Conservation (phyloP, 1,140 invertebrate genomes). For the Drosophila neocordata region DNA sequence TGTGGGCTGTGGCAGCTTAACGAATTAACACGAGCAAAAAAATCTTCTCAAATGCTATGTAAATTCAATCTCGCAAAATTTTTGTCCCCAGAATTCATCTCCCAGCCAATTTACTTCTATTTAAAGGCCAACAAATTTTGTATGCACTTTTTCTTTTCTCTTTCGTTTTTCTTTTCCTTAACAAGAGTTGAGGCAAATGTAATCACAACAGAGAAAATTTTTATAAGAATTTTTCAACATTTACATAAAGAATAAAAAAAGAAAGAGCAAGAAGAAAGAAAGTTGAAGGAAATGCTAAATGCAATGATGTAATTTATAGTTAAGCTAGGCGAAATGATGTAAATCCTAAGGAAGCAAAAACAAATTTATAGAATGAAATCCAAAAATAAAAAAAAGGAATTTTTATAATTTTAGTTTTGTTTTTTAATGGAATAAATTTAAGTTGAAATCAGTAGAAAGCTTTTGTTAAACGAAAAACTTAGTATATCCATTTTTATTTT, state of each 20-base stretch:
- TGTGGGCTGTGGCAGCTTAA: slow-evolving; percentile 24
- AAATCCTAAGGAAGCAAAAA: not conserved
- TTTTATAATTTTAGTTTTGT: too few species aligned
- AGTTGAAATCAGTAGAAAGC: too few species aligned
- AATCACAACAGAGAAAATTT: slow-evolving; percentile 42
- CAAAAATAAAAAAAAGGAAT: too few species aligned
- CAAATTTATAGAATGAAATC: not conserved
- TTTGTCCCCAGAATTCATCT: not conserved
- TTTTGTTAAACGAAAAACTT: too few species aligned
- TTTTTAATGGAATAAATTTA: too few species aligned
- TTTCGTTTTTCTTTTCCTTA: slow-evolving; percentile 18
- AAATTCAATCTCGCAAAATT: not conserved
- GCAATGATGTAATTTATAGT: slow-evolving; percentile 24
- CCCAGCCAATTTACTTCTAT: slow-evolving; percentile 1
- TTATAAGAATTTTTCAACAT: slow-evolving; percentile 51
- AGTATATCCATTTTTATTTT: too few species aligned
- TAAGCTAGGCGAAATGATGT: not conserved
- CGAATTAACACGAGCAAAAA: slow-evolving; percentile 37
- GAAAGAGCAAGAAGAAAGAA: not conserved
- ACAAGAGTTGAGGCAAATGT: slow-evolving; percentile 46
- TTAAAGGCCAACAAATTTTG: not conserved
- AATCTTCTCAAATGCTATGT: not conserved
- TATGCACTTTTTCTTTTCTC: slow-evolving; percentile 57
- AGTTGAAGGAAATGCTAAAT: slow-evolving; percentile 14
- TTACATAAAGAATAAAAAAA: slow-evolving; percentile 61